Base-by-base conservation (phyloP, 1,140 invertebrate species). In the Penaeus indicus region DNA sequence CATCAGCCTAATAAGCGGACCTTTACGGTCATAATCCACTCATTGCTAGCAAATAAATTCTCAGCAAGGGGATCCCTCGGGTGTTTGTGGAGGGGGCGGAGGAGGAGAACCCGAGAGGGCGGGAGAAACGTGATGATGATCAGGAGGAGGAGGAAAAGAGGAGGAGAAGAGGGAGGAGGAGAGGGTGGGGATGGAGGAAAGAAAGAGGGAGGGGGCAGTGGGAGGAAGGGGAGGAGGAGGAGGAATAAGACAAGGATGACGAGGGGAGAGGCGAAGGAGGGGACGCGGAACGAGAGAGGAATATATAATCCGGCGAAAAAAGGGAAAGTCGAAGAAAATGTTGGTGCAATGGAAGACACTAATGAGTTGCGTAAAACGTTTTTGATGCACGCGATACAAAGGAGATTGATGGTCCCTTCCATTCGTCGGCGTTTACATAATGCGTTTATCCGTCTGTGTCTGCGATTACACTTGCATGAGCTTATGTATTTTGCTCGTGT, bases 211-310 rank as follows among this genome's bases (percentile, higher is more conserved):
- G 80, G 61, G 25, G n/a, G 22, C 10, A 62, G 47, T 1, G 4
- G 25, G 61, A 83, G 81, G 38, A 62, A 27, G 81, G n/a, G 61
- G 61, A 63, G 2, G 60, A 32, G 47, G 21, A 62, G 21, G 81
- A 83, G 81, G 22, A 54, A 63, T 21, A 63, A 27, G 42, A 42
- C 27, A 22, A 84, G 63, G 54, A 42, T 13, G 32, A 84, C 32
- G 69, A 64, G 54, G 82, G 54, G 82, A 84, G 63, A 67, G 64
- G 72, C 54, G 38, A 67, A 85, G 63, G 54, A 60, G 60, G n/a
- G 75, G 22, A 78, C 19, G n/a, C 60, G 47, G 47, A 78, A 27
- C 27, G 38, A 32, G 60, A 21, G 7, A 62, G n/a, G 32, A 19
- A 54, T 47, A 54, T 1, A 54, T 54, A 54, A 54, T 54, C 54